These are phyloP conservation scores for Eolophus roseicapilla DNA, from an alignment of 2,113 vertebrate species.

Conservation along the genomic window DNA sequence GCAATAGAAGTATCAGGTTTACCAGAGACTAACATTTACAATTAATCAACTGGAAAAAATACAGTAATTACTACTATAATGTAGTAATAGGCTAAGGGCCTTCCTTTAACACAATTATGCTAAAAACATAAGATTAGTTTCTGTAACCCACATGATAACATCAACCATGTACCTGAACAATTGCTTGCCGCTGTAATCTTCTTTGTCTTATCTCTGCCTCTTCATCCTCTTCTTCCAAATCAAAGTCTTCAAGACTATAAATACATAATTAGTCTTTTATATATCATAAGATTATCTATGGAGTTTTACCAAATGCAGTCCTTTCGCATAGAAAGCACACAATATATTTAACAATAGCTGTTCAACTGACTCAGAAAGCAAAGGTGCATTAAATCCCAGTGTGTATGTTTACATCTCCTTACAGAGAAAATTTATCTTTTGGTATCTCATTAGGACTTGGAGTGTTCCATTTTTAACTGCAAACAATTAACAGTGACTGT, in stretches of 20 bases:
- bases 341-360: not conserved
- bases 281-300: not conserved
- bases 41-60: not conserved
- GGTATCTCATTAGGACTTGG: not conserved
- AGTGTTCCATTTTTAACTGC: not conserved
- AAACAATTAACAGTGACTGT: not conserved
- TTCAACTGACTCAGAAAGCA: not conserved
- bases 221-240: constrained; percentile 95
- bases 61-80: not conserved
- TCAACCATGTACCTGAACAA: constrained; percentile 85
- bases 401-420: not conserved
- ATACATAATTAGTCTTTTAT: not conserved
- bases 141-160: not conserved
- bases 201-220: constrained; percentile 95
- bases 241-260: constrained; percentile 90
- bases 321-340: not conserved
- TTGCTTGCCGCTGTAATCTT: constrained; percentile 89
- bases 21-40: not conserved
- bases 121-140: not conserved
- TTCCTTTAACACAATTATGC: not conserved
- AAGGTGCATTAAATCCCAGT: not conserved
- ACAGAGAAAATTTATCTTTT: not conserved
- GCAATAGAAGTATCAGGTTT: not conserved
- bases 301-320: not conserved
- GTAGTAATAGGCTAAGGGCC: not conserved